Evolutionary conservation across 2,888 invertebrate species (phyloP), one percentile per base, ranked within the genome.

Genomic region (Drosophila greeni): DNA sequence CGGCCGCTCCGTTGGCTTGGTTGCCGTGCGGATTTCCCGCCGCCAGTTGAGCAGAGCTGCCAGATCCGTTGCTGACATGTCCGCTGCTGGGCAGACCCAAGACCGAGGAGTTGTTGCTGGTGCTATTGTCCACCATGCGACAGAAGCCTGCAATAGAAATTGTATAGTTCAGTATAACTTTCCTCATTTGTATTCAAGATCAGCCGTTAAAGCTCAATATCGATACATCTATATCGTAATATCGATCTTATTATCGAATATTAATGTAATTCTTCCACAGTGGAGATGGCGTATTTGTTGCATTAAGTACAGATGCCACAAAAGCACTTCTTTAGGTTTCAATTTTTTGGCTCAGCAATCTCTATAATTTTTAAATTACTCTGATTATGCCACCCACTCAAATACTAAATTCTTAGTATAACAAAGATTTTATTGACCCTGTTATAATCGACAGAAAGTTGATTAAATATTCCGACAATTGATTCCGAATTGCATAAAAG

Each of bases 81-180:
- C 86, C 85, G 49, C 78, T 75, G 58, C 80, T 75, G 39, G 82
- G 72, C 62, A 86, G 66, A 8, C 88, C 85, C 72, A 88, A 72
- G 14, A 88, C 86, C 3, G 89, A 88, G 2, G 88, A 87, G 73
- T 88, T 89, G 70, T 88, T 88, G 79, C 88, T 88, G 33, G 88
- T 88, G 74, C 86, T 87, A 58, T 89, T 88, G 70, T 96, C 95
- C 89, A 95, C 89, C 94, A 95, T 94, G 5, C 95, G 92, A 89
- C 95, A 95, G 93, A 95, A 95, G 75, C 95, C 95, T 95, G 89
- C 2, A 86, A 73, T 14, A 2, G 42, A 33, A 36, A 48, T 9
- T 12, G 14, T 5, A 20, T 16, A 36, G 16, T 36, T 33, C 9
- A 31, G 31, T 14, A 14, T 31, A 2, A 14, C 45, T 9, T 47